Evolutionary conservation across 1,140 invertebrate genomes (phyloP), one percentile per base, ranked within the genome.

Genomic region (Microplitis mediator): DNA sequence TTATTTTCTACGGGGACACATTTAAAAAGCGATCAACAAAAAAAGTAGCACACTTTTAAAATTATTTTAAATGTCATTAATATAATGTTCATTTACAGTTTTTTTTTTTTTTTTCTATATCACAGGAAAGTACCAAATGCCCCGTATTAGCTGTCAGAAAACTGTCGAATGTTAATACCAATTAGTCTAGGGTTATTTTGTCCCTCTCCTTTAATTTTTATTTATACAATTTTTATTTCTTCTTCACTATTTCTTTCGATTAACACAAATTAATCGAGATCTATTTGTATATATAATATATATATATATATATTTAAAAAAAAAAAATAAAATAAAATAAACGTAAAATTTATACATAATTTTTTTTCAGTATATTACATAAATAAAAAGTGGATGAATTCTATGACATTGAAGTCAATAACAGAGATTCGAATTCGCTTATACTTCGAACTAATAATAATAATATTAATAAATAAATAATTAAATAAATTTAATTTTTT

Each of bases 381-480:
- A 66, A 75, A 82, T 81, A 81, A 85, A 85, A 79, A 85, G 75
- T 45, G 39, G 70, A 34, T 79, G 75, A 81, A 83, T 73, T 72
- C 51, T 79, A 71, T 74, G 75, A 75, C 75, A 80, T 79, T 71
- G 71, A 75, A 78, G 70, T 74, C 70, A 74, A 51, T 75, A 80
- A 74, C 78, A 81, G 82, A 85, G 84, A 87, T 86, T 84, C 79
- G 75, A 77, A 75, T 78, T 80, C 76, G 64, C 78, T 78, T 77
- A 85, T 80, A 80, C 76, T 74, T 82, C 78, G 75, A 45, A 45
- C 6, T 45, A 45, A 45, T 9, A 45, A 45, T 9, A 45, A 45
- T 45, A 9, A 45, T 45, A 45, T 9, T 75, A 87, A 85, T 85
- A 86, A 86, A 86, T 87, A 87, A 86, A 86, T 86, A 85, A 85